Evolutionary conservation across 2,797 vertebrate genomes (phyloP), one percentile per base, ranked within the genome.

Genomic region (Cossypha polioptera): DNA sequence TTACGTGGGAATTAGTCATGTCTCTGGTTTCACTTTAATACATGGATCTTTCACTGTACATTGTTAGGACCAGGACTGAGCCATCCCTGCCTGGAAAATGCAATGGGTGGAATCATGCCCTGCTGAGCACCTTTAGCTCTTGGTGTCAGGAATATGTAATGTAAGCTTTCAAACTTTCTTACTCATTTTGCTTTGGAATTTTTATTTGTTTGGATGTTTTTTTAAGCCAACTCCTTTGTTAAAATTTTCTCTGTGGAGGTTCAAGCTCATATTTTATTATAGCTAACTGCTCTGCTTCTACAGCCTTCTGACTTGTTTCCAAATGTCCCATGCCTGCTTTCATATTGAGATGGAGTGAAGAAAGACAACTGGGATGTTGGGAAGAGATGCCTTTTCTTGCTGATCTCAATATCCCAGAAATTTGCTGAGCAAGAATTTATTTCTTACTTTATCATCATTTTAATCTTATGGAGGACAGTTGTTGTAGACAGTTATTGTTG

Each of bases 161-260:
- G 69, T 24, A 76, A 76, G 47, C 35, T 85, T 81, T 42, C 24
- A n/a, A 22, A 59, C 28, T n/a, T 59, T 33, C 29, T 48, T 74
- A 59, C 36, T 75, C 14, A 3, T n/a, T 69, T 65, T 61, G 24
- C 7, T 22, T 72, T 25, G 2, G 0, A 1, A 0, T 16, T 62
- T 86, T 62, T 54, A 12, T 69, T 86, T 58, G 40, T 55, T 57
- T 80, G n/a, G 18, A 14, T 53, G 29, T n/a, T 54, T 57, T 57
- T 62, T 51, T 12, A 74, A 71, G 31, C 33, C 17, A 47, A 10
- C 11, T 68, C 18, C 25, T 88, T 87, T 53, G 14, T 58, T 89
- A 57, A 78, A 87, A 29, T 31, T 81, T 50, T 6, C 9, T 83
- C n/a, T 81, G 9, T 29, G 38, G n/a, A 54, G 16, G 38, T 90